These are phyloP conservation scores for Congeria kusceri DNA, from an alignment of 2,888 invertebrate genomes.

Conservation along the genomic window DNA sequence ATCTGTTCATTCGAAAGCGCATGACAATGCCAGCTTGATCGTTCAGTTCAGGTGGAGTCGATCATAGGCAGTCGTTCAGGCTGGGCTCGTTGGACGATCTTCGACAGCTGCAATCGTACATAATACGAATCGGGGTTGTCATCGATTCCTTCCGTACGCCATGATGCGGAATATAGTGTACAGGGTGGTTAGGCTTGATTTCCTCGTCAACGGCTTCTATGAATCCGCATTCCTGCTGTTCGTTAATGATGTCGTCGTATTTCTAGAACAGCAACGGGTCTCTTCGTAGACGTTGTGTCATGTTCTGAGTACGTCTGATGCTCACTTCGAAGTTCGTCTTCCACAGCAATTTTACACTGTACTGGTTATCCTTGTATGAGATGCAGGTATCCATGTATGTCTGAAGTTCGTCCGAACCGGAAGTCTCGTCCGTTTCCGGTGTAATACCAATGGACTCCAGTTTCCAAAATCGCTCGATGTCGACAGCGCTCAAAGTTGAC, in stretches of 20 bases:
- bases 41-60: too few species aligned
- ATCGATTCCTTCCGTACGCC: conserved; percentile 35
- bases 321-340: conserved; percentile 23
- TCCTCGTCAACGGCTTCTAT: conserved; percentile 38
- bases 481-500: conserved; percentile 11
- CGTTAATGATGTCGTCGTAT: conserved; percentile 41
- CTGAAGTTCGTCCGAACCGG: conserved; percentile 5
- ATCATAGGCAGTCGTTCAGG: too few species aligned
- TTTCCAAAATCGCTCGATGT: conserved; percentile 46
- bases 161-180: conserved; percentile 59
- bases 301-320: conserved; percentile 21
- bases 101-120: too few species aligned
- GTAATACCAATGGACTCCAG: conserved; percentile 41
- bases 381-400: conserved; percentile 14
- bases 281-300: conserved; percentile 5
- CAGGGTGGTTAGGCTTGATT: not conserved
- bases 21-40: too few species aligned
- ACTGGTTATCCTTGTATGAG: conserved; percentile 6
- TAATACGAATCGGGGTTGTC: too few species aligned
- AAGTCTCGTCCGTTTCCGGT: conserved; percentile 6
- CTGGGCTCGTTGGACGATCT: too few species aligned
- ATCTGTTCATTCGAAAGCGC: too few species aligned
- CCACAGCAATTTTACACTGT: conserved; percentile 19
- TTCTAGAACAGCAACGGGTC: conserved; percentile 2
- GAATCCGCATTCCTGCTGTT: conserved; percentile 47